phyloP scores from a whole-genome alignment of 1,140 invertebrate species.

The Platyscapa corneri region DNA sequence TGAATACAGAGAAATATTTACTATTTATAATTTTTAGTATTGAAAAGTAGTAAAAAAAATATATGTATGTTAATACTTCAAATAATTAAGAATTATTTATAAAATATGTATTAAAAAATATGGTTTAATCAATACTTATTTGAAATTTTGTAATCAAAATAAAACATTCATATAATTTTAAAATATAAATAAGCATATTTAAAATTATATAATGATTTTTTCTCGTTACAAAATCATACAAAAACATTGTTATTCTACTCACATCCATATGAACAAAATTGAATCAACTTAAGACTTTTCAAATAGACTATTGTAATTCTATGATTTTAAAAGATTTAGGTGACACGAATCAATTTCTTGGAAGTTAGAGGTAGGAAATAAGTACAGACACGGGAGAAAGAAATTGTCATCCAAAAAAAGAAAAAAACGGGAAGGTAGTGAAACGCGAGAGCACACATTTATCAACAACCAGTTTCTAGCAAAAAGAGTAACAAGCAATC shows the following conservation, averaged over 20 bases:
- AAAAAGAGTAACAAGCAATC: neutral
- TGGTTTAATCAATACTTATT: too few species aligned
- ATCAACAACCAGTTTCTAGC: constrained; percentile 23
- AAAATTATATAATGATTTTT: neutral
- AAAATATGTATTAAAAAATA: too few species aligned
- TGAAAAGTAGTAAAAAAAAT: too few species aligned
- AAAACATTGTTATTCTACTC: neutral
- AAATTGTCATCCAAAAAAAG: neutral
- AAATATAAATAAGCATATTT: too few species aligned
- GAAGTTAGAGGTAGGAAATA: constrained; percentile 38
- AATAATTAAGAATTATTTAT: too few species aligned
- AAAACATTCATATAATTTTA: too few species aligned
- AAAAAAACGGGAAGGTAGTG: constrained; percentile 5
- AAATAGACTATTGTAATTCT: neutral
- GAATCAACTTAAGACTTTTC: constrained; percentile 39
- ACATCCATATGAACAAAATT: neutral
- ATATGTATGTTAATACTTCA: too few species aligned
- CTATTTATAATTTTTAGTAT: too few species aligned
- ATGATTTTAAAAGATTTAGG: constrained; percentile 46
- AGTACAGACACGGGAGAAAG: neutral
- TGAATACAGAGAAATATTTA: too few species aligned
- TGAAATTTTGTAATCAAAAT: too few species aligned
- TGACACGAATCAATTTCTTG: constrained; percentile 61
- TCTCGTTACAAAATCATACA: neutral
- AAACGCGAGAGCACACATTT: constrained; percentile 26